Conservation (phyloP, 1,140 invertebrate species). For the Cardiocondyla obscurior region DNA sequence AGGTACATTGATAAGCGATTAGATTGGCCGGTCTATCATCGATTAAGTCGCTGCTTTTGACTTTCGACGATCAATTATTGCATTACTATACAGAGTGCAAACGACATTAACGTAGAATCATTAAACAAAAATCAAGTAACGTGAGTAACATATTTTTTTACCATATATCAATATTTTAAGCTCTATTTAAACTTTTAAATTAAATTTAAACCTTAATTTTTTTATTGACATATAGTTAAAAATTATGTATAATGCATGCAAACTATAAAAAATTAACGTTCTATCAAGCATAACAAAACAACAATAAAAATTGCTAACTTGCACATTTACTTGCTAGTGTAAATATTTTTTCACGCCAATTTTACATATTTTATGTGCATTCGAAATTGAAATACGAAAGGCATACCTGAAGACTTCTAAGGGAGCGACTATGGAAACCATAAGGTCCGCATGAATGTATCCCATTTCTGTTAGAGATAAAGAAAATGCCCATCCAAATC, state of each 20-base stretch:
- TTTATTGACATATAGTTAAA: not conserved
- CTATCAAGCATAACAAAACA: not conserved
- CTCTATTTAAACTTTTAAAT: too few relatives aligned
- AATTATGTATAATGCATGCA: not conserved
- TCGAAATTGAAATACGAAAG: slow-evolving; percentile 7
- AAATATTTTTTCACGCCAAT: not conserved
- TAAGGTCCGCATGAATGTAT: slow-evolving; percentile 89
- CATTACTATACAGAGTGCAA: not conserved
- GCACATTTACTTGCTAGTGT: not conserved
- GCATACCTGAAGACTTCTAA: slow-evolving; percentile 91
- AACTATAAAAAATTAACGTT: slow-evolving; percentile 6
- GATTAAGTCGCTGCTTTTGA: slow-evolving; percentile 42
- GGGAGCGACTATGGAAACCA: slow-evolving; percentile 91
- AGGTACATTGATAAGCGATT: slow-evolving; percentile 52
- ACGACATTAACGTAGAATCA: slow-evolving; percentile 3
- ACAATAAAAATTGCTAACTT: not conserved
- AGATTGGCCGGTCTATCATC: slow-evolving; percentile 13
- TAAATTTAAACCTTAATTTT: too few relatives aligned
- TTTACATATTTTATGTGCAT: slow-evolving; percentile 31
- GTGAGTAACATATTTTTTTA: not conserved
- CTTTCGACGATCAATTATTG: slow-evolving; percentile 21
- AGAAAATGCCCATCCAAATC: slow-evolving; percentile 92
- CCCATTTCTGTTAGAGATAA: slow-evolving; percentile 91
- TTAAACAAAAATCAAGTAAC: not conserved
- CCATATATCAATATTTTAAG: not conserved